Evolutionary conservation across 2,113 vertebrate species (phyloP).

Genomic region (Vidua macroura): DNA sequence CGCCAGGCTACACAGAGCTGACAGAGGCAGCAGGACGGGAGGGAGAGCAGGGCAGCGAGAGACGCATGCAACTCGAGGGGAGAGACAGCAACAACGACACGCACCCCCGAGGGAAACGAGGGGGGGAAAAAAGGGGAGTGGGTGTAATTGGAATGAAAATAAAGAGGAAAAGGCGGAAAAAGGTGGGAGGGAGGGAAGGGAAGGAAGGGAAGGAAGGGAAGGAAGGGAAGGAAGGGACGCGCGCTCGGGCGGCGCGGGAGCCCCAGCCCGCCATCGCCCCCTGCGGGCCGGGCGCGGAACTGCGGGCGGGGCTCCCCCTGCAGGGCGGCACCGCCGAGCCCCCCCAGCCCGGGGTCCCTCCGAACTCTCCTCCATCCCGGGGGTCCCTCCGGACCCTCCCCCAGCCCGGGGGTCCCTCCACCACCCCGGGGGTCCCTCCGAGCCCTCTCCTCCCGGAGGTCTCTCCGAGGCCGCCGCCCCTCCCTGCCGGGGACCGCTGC

Average conservation of each 20-base stretch:
- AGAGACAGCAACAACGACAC: background rate
- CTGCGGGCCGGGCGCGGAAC: background rate
- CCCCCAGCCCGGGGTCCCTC: background rate
- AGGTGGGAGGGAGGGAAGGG: background rate
- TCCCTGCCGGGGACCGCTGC: background rate
- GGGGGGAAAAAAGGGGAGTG: too few relatives aligned
- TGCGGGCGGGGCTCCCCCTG: background rate
- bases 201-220: background rate
- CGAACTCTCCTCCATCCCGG: background rate
- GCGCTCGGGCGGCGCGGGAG: background rate
- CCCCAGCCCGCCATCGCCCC: background rate
- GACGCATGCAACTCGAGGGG: background rate
- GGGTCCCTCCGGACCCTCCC: too few relatives aligned
- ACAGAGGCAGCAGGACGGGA: background rate
- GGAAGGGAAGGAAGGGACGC: background rate
- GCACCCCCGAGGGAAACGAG: background rate
- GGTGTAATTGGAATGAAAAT: too few relatives aligned
- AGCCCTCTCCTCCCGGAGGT: background rate
- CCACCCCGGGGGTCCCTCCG: too few relatives aligned
- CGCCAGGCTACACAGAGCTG: background rate
- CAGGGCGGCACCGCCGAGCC: background rate
- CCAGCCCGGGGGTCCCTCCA: rapidly evolving
- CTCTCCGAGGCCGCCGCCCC: background rate
- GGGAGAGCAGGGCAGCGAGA: background rate
- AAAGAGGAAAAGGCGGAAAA: too few relatives aligned